phyloP scores from a whole-genome alignment of 2,888 invertebrate species.

The Eudemis profundana region DNA sequence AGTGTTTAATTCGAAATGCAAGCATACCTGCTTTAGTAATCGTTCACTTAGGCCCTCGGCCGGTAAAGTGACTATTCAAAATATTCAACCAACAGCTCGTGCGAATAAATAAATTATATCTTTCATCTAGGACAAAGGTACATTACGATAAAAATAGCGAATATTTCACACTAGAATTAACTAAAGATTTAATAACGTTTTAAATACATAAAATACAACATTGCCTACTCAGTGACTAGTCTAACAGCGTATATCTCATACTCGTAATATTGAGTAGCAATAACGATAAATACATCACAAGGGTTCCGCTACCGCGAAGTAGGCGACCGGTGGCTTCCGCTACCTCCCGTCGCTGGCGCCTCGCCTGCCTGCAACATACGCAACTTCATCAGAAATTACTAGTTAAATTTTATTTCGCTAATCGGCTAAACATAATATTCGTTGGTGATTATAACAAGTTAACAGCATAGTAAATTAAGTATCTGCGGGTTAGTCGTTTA shows the following conservation, averaged over 20 bases:
- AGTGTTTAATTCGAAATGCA: slow-evolving; percentile 12
- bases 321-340: slow-evolving; percentile 40
- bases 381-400: background rate
- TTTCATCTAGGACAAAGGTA: slow-evolving; percentile 68
- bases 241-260: slow-evolving; percentile 77
- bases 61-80: slow-evolving; percentile 21
- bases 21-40: slow-evolving; percentile 39
- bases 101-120: slow-evolving; percentile 76
- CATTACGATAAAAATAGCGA: slow-evolving; percentile 73
- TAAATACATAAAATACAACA: slow-evolving; percentile 80
- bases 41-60: slow-evolving; percentile 53
- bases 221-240: slow-evolving; percentile 83
- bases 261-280: slow-evolving; percentile 76
- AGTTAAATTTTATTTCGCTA: too few species aligned
- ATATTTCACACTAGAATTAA: slow-evolving; percentile 79
- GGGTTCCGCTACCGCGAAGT: slow-evolving; percentile 55
- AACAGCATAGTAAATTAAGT: too few species aligned
- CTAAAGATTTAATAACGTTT: slow-evolving; percentile 81
- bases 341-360: slow-evolving; percentile 48
- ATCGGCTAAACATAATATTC: too few species aligned
- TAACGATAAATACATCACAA: slow-evolving; percentile 79
- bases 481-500: too few species aligned
- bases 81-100: slow-evolving; percentile 59
- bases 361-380: slow-evolving; percentile 51
- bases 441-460: too few species aligned